phyloP scores from a whole-genome alignment of 2,113 vertebrate species.

The Rhadina sibilatrix region DNA sequence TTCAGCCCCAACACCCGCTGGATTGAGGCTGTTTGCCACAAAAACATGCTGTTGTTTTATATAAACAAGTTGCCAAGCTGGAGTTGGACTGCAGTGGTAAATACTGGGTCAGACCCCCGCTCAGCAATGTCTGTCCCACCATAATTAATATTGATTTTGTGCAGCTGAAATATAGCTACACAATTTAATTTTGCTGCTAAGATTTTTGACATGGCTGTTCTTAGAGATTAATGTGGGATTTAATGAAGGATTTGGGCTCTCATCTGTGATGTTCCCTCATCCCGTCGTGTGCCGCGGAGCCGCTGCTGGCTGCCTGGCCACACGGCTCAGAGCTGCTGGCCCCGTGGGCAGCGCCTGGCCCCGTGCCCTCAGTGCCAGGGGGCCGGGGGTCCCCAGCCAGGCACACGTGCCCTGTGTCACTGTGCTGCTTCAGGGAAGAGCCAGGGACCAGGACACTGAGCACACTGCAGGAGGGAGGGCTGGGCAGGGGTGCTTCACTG shows the following conservation, averaged over 20 bases:
- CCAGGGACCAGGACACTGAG: background rate
- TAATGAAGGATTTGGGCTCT: constrained; percentile 60
- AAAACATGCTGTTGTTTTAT: background rate
- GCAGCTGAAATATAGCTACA: constrained; percentile 60
- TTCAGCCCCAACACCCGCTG: fast-evolving
- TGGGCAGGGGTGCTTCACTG: background rate
- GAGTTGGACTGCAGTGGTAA: background rate
- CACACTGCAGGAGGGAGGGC: fast-evolving
- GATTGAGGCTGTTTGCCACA: background rate
- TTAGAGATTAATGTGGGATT: constrained; percentile 59
- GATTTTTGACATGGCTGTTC: constrained; percentile 64
- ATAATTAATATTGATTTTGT: constrained; percentile 65
- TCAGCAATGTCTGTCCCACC: background rate
- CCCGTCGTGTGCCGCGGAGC: fast-evolving
- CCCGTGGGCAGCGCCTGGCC: fast-evolving
- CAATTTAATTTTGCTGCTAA: constrained; percentile 65
- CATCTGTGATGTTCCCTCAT: constrained; percentile 21
- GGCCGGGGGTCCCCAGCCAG: fast-evolving
- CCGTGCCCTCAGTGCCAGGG: fast-evolving
- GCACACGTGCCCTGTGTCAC: fast-evolving
- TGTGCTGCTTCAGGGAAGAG: background rate
- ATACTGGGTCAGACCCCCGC: constrained; percentile 14
- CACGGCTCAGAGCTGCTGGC: background rate
- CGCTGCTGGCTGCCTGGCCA: fast-evolving
- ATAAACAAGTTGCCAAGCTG: background rate